These are phyloP conservation scores for Clitarchus hookeri DNA, from an alignment of 2,888 invertebrate genomes.

Conservation along the genomic window DNA sequence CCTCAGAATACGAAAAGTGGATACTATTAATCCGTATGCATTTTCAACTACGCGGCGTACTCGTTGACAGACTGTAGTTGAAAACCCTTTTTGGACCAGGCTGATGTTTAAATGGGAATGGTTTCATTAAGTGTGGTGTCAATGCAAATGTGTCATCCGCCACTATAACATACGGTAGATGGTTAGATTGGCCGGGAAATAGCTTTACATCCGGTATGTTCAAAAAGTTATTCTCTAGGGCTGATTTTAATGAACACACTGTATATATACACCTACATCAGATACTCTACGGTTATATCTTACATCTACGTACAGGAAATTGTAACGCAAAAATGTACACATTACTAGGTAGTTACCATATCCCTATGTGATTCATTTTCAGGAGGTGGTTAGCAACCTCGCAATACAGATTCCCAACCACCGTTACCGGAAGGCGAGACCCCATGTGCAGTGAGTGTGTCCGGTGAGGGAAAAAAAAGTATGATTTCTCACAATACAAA, in stretches of 20 bases:
- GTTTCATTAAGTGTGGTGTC: slow-evolving; percentile 10
- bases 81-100: not conserved
- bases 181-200: not conserved
- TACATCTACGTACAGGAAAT: not conserved
- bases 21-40: not conserved
- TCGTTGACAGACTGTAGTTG: not conserved
- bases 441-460: too few relatives aligned
- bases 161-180: not conserved
- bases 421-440: too few relatives aligned
- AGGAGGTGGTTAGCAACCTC: too few relatives aligned
- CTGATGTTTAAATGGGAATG: not conserved
- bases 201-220: not conserved
- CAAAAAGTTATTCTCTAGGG: slow-evolving; percentile 6
- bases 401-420: too few relatives aligned
- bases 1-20: not conserved
- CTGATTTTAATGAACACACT: not conserved
- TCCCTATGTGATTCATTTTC: too few relatives aligned
- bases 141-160: slow-evolving; percentile 3
- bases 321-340: not conserved
- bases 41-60: not conserved
- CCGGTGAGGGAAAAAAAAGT: too few relatives aligned
- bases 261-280: not conserved
- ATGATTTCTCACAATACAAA: too few relatives aligned
- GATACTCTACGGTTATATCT: not conserved
- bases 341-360: too few relatives aligned